Conservation (phyloP, 1,140 invertebrate genomes). For the Anastrepha ludens region DNA sequence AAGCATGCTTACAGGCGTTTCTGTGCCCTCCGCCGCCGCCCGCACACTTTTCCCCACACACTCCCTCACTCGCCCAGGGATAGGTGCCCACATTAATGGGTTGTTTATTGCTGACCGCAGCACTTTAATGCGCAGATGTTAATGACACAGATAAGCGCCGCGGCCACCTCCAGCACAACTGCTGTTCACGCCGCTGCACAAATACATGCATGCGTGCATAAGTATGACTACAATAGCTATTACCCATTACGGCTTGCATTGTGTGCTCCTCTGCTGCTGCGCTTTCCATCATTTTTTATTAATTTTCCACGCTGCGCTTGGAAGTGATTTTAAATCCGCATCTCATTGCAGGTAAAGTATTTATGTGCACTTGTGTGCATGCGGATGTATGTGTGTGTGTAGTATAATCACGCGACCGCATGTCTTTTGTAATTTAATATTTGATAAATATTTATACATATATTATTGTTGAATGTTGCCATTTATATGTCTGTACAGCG, state of each 20-base stretch:
- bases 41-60: not conserved
- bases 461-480: not conserved
- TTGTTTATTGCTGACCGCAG: conserved; percentile 49
- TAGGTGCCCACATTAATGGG: conserved; percentile 21
- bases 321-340: not conserved
- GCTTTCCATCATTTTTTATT: conserved; percentile 6
- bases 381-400: not conserved
- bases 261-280: not conserved
- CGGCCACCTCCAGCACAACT: not conserved
- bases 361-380: not conserved
- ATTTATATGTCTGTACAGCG: not conserved
- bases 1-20: conserved; percentile 33
- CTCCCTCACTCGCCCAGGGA: not conserved
- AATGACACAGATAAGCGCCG: conserved; percentile 39
- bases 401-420: not conserved
- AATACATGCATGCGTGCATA: not conserved
- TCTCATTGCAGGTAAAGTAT: not conserved
- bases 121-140: conserved; percentile 46
- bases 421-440: conserved; percentile 3
- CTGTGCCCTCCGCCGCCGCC: not conserved
- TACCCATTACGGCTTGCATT: not conserved
- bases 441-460: conserved; percentile 30
- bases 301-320: not conserved
- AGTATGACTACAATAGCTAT: not conserved
- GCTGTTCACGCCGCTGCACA: not conserved